Evolutionary conservation across 2,888 invertebrate species (phyloP).

Genomic region (Lasioglossum oenotherae): DNA sequence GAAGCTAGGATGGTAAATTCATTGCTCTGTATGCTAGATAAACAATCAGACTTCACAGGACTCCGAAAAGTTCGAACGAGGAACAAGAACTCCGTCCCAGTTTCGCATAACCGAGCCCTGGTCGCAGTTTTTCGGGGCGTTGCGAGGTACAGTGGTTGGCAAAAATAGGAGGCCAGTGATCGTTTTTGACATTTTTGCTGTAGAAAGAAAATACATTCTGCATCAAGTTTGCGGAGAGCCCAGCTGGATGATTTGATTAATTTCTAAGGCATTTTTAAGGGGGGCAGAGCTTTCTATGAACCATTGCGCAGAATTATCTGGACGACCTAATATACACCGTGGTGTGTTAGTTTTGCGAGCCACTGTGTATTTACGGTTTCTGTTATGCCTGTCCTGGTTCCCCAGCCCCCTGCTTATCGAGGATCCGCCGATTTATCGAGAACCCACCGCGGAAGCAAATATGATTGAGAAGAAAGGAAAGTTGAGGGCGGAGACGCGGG

Average conservation of each 20-base stretch:
- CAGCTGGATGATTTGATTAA: background rate
- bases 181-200: background rate
- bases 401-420: slow-evolving; percentile 17
- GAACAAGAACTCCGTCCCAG: background rate
- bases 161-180: background rate
- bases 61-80: background rate
- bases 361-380: background rate
- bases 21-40: background rate
- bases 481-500: slow-evolving; percentile 38
- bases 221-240: background rate
- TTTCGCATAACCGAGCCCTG: background rate
- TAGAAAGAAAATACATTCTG: background rate
- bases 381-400: background rate
- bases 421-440: slow-evolving; percentile 52
- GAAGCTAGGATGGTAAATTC: background rate
- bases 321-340: background rate
- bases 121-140: background rate
- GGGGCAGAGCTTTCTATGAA: background rate
- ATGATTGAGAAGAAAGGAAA: slow-evolving; percentile 67
- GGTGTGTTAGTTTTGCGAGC: background rate
- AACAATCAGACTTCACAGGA: background rate
- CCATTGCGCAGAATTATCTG: background rate
- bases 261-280: background rate
- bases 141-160: background rate
- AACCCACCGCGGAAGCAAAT: slow-evolving; percentile 61